phyloP scores from a whole-genome alignment of 2,888 invertebrate genomes.

The Steromphala cineraria region DNA sequence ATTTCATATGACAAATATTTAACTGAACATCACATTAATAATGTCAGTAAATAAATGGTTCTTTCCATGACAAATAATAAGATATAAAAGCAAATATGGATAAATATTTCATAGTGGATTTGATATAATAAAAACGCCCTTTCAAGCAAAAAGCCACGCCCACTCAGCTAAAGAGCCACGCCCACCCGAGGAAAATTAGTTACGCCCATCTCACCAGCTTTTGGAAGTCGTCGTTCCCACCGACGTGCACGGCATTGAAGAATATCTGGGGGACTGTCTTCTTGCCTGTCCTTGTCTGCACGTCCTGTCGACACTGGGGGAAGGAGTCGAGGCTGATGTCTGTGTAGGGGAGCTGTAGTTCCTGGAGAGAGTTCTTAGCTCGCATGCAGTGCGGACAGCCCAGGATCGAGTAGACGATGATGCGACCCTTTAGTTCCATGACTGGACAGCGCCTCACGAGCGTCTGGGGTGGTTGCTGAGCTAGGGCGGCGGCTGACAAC shows the following conservation, averaged over 20 bases:
- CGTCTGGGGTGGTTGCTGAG: neutral
- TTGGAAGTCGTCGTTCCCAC: constrained; percentile 73
- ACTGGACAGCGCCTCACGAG: neutral
- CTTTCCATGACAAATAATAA: too few relatives aligned
- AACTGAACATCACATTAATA: too few relatives aligned
- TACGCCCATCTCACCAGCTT: constrained; percentile 57
- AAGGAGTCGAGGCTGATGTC: constrained; percentile 73
- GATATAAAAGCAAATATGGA: too few relatives aligned
- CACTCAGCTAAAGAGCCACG: too few relatives aligned
- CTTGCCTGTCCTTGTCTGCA: constrained; percentile 65
- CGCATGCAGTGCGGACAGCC: constrained; percentile 74
- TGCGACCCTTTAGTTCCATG: constrained; percentile 67
- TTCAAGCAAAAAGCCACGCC: too few relatives aligned
- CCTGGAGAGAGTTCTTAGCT: constrained; percentile 67
- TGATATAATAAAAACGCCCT: too few relatives aligned
- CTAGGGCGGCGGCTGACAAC: neutral
- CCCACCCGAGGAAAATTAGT: neutral
- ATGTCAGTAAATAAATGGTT: too few relatives aligned
- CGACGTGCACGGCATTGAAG: constrained; percentile 74
- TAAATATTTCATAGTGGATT: too few relatives aligned
- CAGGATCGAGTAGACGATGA: constrained; percentile 73
- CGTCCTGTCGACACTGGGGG: constrained; percentile 68
- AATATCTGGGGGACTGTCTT: constrained; percentile 75
- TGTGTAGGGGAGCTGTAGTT: constrained; percentile 69
- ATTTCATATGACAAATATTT: too few relatives aligned